A percentile compares a stretch with the other conserved stretches of the same genome.
These are phyloP conservation scores for Theodoxus fluviatilis DNA, from an alignment of 2,888 invertebrate genomes.

Conservation along the genomic window DNA sequence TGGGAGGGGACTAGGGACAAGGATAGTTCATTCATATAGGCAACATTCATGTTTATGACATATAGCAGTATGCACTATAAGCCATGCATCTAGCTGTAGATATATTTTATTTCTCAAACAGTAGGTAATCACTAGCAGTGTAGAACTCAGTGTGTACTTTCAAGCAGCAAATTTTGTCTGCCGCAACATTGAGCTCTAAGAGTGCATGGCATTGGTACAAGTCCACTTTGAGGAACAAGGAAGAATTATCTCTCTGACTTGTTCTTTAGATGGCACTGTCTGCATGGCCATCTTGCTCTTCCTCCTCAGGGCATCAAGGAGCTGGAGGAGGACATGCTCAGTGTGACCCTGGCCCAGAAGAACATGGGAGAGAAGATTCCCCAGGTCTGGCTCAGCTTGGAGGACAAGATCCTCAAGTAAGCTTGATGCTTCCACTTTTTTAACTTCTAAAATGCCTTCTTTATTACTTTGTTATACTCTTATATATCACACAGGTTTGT, in stretches of 20 bases:
- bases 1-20: too few relatives aligned
- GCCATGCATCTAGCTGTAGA: too few relatives aligned
- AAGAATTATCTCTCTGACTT: neutral
- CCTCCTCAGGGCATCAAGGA: slow-evolving; percentile 52
- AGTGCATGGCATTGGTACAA: neutral
- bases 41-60: too few relatives aligned
- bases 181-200: too few relatives aligned
- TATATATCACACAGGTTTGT: too few relatives aligned
- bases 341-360: slow-evolving; percentile 57
- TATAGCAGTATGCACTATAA: too few relatives aligned
- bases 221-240: neutral
- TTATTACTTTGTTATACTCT: too few relatives aligned
- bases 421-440: slow-evolving; percentile 23
- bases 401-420: slow-evolving; percentile 56
- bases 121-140: too few relatives aligned
- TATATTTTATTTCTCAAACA: too few relatives aligned
- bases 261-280: neutral
- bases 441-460: too few relatives aligned
- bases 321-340: slow-evolving; percentile 50
- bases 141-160: neutral
- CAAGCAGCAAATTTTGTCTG: too few relatives aligned
- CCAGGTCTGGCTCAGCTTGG: slow-evolving; percentile 63
- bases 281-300: neutral
- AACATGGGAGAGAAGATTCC: slow-evolving; percentile 65
- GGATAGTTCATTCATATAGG: too few relatives aligned